phyloP scores from a whole-genome alignment of 2,797 vertebrate genomes.

The Xerus rutilus region DNA sequence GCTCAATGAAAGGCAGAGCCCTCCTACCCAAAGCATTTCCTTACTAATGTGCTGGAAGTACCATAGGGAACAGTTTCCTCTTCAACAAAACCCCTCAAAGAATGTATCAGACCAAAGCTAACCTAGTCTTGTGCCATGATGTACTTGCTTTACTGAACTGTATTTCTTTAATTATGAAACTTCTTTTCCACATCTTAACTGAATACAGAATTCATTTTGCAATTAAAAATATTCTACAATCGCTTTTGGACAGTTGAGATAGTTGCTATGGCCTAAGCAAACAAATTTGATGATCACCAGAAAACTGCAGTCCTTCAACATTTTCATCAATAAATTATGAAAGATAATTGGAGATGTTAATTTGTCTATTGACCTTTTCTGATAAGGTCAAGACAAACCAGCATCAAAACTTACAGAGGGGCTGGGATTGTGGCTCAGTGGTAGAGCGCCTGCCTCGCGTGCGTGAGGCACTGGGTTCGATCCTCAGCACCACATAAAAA shows the following conservation, averaged over 20 bases:
- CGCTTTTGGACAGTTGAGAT: not conserved
- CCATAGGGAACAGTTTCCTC: not conserved
- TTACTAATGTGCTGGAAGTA: not conserved
- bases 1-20: not conserved
- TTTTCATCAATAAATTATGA: not conserved
- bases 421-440: too few species aligned
- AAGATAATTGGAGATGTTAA: not conserved
- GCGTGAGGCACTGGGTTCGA: too few species aligned
- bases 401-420: not conserved
- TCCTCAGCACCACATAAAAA: too few species aligned
- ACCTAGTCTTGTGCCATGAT: not conserved
- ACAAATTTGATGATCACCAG: not conserved
- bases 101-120: not conserved
- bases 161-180: not conserved
- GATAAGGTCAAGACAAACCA: not conserved
- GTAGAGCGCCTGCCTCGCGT: too few species aligned
- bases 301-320: not conserved
- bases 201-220: not conserved
- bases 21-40: not conserved
- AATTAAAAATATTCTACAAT: not conserved
- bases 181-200: not conserved
- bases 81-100: not conserved
- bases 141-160: not conserved
- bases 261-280: not conserved
- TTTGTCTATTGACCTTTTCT: slow-evolving; percentile 9